Evolutionary conservation across 1,140 invertebrate species (phyloP).

Genomic region (Drosophila nikananu): DNA sequence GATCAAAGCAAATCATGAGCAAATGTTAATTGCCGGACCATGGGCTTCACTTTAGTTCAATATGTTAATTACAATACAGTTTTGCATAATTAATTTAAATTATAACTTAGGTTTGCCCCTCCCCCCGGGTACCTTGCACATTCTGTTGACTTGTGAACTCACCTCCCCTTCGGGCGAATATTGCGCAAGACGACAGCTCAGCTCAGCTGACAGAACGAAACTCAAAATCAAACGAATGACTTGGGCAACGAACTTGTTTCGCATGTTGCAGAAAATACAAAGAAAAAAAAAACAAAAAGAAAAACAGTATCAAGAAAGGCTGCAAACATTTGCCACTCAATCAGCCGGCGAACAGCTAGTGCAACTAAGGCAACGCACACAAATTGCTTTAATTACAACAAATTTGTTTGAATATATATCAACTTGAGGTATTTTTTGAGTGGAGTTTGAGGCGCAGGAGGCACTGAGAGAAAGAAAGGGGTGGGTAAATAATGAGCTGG

Average conservation of each 20-base stretch:
- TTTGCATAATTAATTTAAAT: constrained; percentile 77
- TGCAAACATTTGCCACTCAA: constrained; percentile 77
- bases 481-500: not conserved
- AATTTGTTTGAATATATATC: constrained; percentile 77
- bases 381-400: constrained; percentile 83
- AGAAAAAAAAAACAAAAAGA: constrained; percentile 45
- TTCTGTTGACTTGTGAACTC: constrained; percentile 54
- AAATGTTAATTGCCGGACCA: constrained; percentile 53
- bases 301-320: constrained; percentile 30
- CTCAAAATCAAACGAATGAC: constrained; percentile 62
- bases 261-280: constrained; percentile 47
- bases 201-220: constrained; percentile 63
- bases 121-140: constrained; percentile 15
- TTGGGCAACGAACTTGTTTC: constrained; percentile 80
- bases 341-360: constrained; percentile 62
- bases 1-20: constrained; percentile 43
- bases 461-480: constrained; percentile 27
- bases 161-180: constrained; percentile 32
- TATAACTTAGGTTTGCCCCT: constrained; percentile 43
- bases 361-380: constrained; percentile 67
- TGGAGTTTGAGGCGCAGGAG: not conserved
- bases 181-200: constrained; percentile 56
- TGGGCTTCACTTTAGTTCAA: constrained; percentile 27
- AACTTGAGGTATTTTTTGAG: constrained; percentile 51
- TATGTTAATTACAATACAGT: constrained; percentile 55